Base-by-base conservation (phyloP, 2,888 invertebrate genomes). In the Rugalucina vietnamica region DNA sequence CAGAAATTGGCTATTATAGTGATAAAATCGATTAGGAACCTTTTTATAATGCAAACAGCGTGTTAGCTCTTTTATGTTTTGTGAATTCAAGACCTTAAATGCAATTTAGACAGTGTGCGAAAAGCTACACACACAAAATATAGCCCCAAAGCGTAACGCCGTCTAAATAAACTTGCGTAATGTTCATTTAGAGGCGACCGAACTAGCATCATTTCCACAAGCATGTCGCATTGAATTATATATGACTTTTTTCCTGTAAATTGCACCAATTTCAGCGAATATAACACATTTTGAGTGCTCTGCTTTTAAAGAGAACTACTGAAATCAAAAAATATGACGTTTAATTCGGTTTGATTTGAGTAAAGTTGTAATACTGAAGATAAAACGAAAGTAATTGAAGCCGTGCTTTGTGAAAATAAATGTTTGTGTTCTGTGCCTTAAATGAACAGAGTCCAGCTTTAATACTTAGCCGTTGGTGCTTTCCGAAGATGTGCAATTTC, bases 121-220 rank as follows among this genome's bases (percentile, higher is more conserved):
- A 87, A 87, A 84, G 86, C 76, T 82, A 82, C 82, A 82, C 72
- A 84, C 80, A 84, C 65, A 75, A 78, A 78, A 84, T 84, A 49
- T 37, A 71, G 75, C 84, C 82, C 84, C 36, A 32, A 1, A 34
- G 37, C 5, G 32, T 12, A 24, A 10, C 65, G 34, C 76, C 39
- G 32, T 54, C 65, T 60, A 29, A 65, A 65, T 54, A 77, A 70
- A 69, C 79, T 36, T 76, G 65, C 43, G 76, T 49, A 76, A 76
- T 69, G 43, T 70, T 69, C 57, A 37, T 49, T 29, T 49, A 29
- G 18, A 18, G 32, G 43, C 43, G 57, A 34, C 21, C 27, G 29
- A 49, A 34, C 24, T 29, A 27, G 70, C 76, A 76, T 10, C 39
- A 32, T 43, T 43, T 39, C 65, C 43, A 76, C 29, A 69, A 43